Evolutionary conservation across 2,113 vertebrate genomes (phyloP).

Genomic region (Callionymus lyra): DNA sequence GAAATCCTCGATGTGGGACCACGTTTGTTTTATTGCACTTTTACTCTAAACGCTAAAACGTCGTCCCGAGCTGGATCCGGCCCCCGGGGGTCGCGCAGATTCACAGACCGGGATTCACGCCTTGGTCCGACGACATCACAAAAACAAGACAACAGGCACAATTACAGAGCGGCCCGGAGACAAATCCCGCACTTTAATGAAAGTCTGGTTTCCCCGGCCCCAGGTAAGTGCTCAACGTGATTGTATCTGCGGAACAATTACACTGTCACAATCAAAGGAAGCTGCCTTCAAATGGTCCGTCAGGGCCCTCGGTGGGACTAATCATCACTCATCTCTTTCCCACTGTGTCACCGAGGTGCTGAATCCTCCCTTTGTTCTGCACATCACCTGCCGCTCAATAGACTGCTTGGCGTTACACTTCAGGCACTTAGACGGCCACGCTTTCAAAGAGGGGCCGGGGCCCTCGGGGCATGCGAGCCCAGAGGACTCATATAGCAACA

Average conservation of each 20-base stretch:
- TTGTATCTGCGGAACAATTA: constrained; percentile 77
- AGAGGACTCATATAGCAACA: constrained; percentile 43
- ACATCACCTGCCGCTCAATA: constrained; percentile 74
- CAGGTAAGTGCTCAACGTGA: constrained; percentile 65
- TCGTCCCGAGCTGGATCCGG: no score
- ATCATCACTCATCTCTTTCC: constrained; percentile 74
- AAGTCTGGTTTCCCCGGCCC: constrained; percentile 74
- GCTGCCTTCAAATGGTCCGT: constrained; percentile 71
- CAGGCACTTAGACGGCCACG: constrained; percentile 66
- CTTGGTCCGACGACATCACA: constrained; percentile 49
- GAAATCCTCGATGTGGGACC: constrained; percentile 2
- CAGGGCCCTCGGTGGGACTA: constrained; percentile 65
- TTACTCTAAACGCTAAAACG: neutral
- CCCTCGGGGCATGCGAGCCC: constrained; percentile 50
- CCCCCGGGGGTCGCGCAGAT: constrained; percentile 28
- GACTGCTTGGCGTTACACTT: constrained; percentile 72
- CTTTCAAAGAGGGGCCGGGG: constrained; percentile 54
- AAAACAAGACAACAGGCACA: constrained; percentile 62
- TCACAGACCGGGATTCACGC: constrained; percentile 38
- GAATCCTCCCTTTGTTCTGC: constrained; percentile 74
- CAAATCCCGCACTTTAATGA: constrained; percentile 72
- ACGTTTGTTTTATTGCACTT: constrained; percentile 1
- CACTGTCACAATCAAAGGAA: constrained; percentile 82
- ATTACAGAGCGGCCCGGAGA: constrained; percentile 65
- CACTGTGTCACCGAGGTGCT: constrained; percentile 68